phyloP scores from a whole-genome alignment of 2,113 vertebrate genomes.

The Brienomyrus longianalis region DNA sequence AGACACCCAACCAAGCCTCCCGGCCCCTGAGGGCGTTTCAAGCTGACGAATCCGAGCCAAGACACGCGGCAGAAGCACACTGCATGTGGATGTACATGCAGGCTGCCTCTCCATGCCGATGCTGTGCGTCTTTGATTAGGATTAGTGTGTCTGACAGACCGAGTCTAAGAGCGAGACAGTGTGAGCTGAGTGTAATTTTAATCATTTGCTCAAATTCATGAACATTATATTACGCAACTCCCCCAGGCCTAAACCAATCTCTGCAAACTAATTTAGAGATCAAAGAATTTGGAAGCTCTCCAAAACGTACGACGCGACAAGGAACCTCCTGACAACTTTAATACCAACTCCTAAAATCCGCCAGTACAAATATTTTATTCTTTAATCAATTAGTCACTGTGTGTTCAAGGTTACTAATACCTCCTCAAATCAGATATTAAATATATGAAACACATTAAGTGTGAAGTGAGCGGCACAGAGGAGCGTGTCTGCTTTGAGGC shows the following conservation, averaged over 20 bases:
- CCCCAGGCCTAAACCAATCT: constrained; percentile 16
- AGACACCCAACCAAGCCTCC: constrained; percentile 67
- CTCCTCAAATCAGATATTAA: constrained; percentile 55
- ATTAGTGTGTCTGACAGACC: background rate
- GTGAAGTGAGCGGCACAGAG: constrained; percentile 46
- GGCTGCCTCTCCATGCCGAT: background rate
- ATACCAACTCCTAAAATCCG: constrained; percentile 15
- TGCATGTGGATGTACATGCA: background rate
- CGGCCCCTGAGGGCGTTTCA: constrained; percentile 63
- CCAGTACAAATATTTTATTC: constrained; percentile 38
- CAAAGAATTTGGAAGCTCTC: constrained; percentile 34
- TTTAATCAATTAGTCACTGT: constrained; percentile 53
- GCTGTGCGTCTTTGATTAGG: background rate
- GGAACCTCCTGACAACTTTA: constrained; percentile 8
- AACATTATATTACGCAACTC: constrained; percentile 12
- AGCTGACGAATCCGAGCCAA: constrained; percentile 32
- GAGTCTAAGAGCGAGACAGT: background rate
- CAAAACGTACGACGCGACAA: constrained; percentile 19
- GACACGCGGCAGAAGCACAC: background rate
- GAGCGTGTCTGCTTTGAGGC: constrained; percentile 48
- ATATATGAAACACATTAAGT: constrained; percentile 51
- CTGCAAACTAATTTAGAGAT: constrained; percentile 38
- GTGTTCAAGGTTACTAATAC: constrained; percentile 58
- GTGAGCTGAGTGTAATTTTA: constrained; percentile 7
- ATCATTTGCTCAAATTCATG: constrained; percentile 15